phyloP scores from a whole-genome alignment of 2,113 vertebrate species.

The Petromus typicus region DNA sequence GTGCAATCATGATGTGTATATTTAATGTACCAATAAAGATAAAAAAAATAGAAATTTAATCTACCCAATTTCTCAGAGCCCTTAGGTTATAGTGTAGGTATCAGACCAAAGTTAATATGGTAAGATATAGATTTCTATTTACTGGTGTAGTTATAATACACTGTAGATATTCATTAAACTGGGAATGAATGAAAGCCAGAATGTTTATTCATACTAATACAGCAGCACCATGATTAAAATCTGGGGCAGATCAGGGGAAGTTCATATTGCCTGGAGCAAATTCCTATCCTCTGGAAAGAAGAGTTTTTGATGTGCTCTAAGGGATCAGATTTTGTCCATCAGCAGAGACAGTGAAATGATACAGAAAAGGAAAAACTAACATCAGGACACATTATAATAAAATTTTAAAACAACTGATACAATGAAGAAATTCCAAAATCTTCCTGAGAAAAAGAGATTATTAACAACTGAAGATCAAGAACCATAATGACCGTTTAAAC shows the following conservation, averaged over 20 bases:
- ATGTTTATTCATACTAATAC: not conserved
- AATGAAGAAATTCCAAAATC: conserved; percentile 5
- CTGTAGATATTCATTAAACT: not conserved
- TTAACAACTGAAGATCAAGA: conserved; percentile 38
- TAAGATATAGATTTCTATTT: not conserved
- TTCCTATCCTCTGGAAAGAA: not conserved
- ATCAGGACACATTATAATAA: not conserved
- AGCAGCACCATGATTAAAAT: not conserved
- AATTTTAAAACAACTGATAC: conserved; percentile 43
- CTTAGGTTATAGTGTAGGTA: not conserved
- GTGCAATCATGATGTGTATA: no score
- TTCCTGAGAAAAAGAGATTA: not conserved
- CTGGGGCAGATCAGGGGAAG: not conserved
- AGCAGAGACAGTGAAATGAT: not conserved
- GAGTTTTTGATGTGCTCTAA: not conserved
- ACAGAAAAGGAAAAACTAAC: not conserved
- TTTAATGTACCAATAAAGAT: no score
- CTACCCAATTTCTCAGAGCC: not conserved
- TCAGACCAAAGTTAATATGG: not conserved
- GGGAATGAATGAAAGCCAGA: not conserved
- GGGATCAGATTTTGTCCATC: not conserved
- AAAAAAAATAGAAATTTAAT: conserved; percentile 12
- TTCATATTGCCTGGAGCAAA: not conserved
- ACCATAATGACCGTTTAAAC: not conserved
- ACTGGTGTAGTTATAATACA: not conserved